Evolutionary conservation across 37 sponge, comb jelly and placozoan species (phyloP).

Genomic region (Diacarnus erythraeanus): DNA sequence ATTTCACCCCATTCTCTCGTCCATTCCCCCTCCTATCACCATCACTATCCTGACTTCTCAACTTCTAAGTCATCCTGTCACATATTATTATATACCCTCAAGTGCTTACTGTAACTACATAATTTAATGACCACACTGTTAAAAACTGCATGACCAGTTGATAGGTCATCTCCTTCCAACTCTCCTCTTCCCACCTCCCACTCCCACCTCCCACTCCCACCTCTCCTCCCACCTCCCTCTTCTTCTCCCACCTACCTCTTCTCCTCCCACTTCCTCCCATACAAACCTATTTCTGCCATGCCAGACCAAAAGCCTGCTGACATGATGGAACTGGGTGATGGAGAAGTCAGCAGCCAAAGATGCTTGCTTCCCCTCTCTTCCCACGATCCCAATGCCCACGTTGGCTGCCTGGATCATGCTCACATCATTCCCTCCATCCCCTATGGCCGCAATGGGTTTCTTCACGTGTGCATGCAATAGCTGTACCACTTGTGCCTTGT

Average conservation of each 20-base stretch:
- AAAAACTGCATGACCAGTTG: too few species aligned
- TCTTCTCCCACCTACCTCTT: too few species aligned
- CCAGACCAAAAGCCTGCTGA: conserved; percentile 90
- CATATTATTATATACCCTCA: too few species aligned
- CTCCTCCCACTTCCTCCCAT: conserved; percentile 3
- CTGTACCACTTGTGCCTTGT: conserved; percentile 85
- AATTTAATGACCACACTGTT: too few species aligned
- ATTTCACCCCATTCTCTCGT: too few species aligned
- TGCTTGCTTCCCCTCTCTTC: conserved; percentile 97
- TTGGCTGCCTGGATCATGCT: conserved; percentile 98
- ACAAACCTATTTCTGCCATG: conserved; percentile 93
- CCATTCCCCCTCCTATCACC: too few species aligned
- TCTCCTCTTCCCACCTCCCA: background rate
- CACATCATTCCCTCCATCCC: conserved; percentile 96
- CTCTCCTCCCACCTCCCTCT: too few species aligned
- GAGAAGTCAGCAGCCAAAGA: conserved; percentile 97
- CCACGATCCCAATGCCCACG: conserved; percentile 93
- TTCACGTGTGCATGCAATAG: conserved; percentile 77
- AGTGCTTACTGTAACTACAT: too few species aligned
- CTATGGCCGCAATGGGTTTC: conserved; percentile 83
- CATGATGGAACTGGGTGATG: conserved; percentile 83
- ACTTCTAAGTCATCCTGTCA: too few species aligned
- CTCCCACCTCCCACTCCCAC: too few species aligned
- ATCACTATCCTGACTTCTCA: too few species aligned
- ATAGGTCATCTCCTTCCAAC: too few species aligned